Base-by-base conservation (phyloP, 2,888 invertebrate species). In the Drosophila seclusa region DNA sequence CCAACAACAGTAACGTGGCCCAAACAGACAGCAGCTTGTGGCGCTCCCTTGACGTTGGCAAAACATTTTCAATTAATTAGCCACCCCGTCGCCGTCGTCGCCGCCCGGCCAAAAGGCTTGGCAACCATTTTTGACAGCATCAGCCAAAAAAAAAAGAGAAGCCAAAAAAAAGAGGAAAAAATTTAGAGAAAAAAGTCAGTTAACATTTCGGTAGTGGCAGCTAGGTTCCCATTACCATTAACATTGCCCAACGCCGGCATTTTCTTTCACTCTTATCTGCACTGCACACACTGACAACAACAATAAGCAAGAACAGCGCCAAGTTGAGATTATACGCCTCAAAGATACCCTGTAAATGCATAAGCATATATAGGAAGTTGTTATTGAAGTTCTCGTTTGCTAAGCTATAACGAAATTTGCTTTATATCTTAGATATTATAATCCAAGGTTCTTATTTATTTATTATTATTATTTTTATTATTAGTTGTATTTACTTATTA, bases 41-140 rank as follows among this genome's bases (percentile, higher is more conserved):
- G 87, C 87, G 86, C 84, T 84, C 84, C 86, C 86, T 84, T 80
- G 82, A 77, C 60, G 68, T 42, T 78, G 84, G 77, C 79, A 84
- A 68, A 84, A 68, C 82, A 85, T 87, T 86, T 87, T 83, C 83
- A 87, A 86, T 87, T 86, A 86, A 86, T 86, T 86, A 86, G 85
- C 82, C 71, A 63, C 65, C 24, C 24, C 60, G 71, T 49, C 49
- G 49, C 49, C 49, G 18, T 3, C 27, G 49, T 11, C 57, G 67
- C 63, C 16, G 65, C 63, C 80, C 60, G 71, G 66, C 75, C 58
- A 74, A 83, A 77, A 83, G 85, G 85, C 85, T 87, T 84, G 85
- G 81, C 84, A 84, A 72, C 80, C 76, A 86, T 81, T 85, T 85
- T 84, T 85, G 85, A 85, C 85, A 85, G 87, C 80, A 71, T 81